phyloP scores from a whole-genome alignment of 2,888 invertebrate genomes.

The Disparrhopalites patrizii region DNA sequence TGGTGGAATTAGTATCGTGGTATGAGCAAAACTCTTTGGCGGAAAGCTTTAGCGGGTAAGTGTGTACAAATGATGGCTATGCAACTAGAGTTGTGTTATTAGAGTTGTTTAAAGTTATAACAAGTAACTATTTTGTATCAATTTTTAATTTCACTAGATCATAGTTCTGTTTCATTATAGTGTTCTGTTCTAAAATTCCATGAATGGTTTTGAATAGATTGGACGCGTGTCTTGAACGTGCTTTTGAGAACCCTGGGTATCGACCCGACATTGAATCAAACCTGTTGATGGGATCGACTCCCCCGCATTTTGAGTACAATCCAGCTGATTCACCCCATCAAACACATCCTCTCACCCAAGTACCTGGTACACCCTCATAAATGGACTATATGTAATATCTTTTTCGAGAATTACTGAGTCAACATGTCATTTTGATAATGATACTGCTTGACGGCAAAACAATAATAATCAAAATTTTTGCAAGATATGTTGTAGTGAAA shows the following conservation, averaged over 20 bases:
- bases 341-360: constrained; percentile 32
- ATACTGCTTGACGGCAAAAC: too few species aligned
- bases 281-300: constrained; percentile 9
- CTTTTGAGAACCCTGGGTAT: constrained; percentile 72
- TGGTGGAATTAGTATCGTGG: constrained; percentile 87
- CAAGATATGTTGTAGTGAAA: too few species aligned
- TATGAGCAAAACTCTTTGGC: constrained; percentile 86
- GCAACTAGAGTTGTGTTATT: background rate
- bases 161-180: too few species aligned
- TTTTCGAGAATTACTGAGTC: too few species aligned
- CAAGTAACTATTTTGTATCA: too few species aligned
- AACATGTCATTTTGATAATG: too few species aligned
- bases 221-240: constrained; percentile 75
- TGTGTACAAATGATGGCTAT: background rate
- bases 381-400: too few species aligned
- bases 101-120: too few species aligned
- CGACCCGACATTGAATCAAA: background rate
- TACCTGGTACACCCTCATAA: constrained; percentile 46
- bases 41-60: constrained; percentile 85
- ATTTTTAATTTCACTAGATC: too few species aligned
- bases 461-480: too few species aligned
- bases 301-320: constrained; percentile 73
- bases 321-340: constrained; percentile 58
- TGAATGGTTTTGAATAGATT: constrained; percentile 54
- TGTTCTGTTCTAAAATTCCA: background rate